These are phyloP conservation scores for Morbakka virulenta DNA, from an alignment of 30 jellyfish, hydroid and myxozoan genomes.

Conservation along the genomic window DNA sequence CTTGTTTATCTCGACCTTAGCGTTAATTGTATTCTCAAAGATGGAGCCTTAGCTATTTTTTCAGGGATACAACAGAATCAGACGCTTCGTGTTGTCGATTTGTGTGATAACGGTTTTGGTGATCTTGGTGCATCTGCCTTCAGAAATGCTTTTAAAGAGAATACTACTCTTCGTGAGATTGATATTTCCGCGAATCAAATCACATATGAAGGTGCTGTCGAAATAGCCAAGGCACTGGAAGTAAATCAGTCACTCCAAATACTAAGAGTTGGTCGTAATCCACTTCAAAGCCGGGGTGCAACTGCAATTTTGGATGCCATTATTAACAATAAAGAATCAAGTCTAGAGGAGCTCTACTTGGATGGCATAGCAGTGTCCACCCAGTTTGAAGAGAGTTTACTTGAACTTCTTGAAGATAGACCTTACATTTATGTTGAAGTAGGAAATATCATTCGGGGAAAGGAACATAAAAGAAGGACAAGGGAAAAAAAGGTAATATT, in stretches of 20 bases:
- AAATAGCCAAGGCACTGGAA: constrained; percentile 52
- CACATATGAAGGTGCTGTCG: constrained; percentile 44
- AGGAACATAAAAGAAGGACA: constrained; percentile 52
- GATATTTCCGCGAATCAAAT: constrained; percentile 48
- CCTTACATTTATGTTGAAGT: constrained; percentile 41
- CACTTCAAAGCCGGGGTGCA: constrained; percentile 67
- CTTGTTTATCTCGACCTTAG: constrained; percentile 36
- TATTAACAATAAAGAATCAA: constrained; percentile 18
- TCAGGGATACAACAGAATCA: constrained; percentile 3
- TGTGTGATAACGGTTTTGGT: constrained; percentile 51
- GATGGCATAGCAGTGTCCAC: constrained; percentile 42
- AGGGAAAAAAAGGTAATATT: constrained; percentile 46
- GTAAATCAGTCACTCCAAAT: constrained; percentile 34
- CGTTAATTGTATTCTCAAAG: constrained; percentile 31
- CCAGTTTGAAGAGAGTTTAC: constrained; percentile 24
- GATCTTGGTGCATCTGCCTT: constrained; percentile 56
- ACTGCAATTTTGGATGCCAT: constrained; percentile 38
- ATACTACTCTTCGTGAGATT: constrained; percentile 32
- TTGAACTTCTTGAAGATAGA: constrained; percentile 21
- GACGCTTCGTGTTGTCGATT: constrained; percentile 26
- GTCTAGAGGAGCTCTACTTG: constrained; percentile 38
- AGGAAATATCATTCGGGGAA: constrained; percentile 39
- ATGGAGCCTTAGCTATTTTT: constrained; percentile 35
- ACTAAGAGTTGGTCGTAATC: constrained; percentile 54
- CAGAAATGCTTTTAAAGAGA: constrained; percentile 40